Evolutionary conservation across 2,797 vertebrate species (phyloP).

Genomic region (Otolemur crassicaudatus): DNA sequence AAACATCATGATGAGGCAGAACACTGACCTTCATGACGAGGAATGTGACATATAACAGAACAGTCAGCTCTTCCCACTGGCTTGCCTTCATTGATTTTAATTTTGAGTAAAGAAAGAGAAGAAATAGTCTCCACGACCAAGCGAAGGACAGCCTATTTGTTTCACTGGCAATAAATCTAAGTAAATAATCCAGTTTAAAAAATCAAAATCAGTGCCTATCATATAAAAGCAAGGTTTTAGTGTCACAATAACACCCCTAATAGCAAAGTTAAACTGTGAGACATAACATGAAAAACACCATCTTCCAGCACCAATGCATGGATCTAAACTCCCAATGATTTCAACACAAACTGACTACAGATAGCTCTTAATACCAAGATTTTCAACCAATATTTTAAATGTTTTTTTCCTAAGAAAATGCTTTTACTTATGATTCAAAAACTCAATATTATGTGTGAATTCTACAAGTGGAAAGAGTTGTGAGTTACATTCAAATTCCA

Average conservation of each 20-base stretch:
- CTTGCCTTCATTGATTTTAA: slow-evolving; percentile 39
- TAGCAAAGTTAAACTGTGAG: background rate
- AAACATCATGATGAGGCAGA: slow-evolving; percentile 47
- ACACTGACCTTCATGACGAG: background rate
- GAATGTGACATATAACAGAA: background rate
- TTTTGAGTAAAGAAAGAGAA: slow-evolving; percentile 48
- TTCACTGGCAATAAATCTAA: background rate
- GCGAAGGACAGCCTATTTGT: background rate
- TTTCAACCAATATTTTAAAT: background rate
- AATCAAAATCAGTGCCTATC: background rate
- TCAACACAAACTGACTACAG: background rate
- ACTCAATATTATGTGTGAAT: background rate
- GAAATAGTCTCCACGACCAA: background rate
- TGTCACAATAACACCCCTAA: background rate
- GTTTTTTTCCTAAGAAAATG: background rate
- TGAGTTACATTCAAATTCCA: background rate
- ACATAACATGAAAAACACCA: background rate
- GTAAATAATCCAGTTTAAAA: background rate
- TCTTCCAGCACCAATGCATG: background rate
- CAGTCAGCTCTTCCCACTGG: background rate
- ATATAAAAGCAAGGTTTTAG: background rate
- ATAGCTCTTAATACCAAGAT: background rate
- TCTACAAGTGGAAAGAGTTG: background rate
- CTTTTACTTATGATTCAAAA: slow-evolving; percentile 1
- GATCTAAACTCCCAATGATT: background rate